Evolutionary conservation across 2,888 invertebrate genomes (phyloP).

Genomic region (Leptinotarsa haldemani): DNA sequence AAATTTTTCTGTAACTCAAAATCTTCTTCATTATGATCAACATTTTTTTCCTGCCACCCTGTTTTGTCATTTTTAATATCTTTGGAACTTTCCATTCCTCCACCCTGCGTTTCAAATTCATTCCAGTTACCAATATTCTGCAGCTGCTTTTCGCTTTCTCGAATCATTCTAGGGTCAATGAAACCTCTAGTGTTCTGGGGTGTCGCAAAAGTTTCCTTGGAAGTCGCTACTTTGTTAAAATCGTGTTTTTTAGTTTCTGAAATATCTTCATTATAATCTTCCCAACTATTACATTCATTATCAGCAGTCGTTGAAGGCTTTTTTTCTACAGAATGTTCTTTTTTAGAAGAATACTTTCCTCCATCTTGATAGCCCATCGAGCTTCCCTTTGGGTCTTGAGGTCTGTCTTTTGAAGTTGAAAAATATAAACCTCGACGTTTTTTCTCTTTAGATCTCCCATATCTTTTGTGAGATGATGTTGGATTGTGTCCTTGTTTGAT

Average conservation of each 20-base stretch:
- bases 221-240: not conserved
- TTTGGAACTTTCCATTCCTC: not conserved
- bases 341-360: not conserved
- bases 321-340: not conserved
- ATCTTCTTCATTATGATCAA: not conserved
- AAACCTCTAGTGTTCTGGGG: not conserved
- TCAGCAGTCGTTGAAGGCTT: not conserved
- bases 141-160: not conserved
- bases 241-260: not conserved
- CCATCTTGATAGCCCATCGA: not conserved
- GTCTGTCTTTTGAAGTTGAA: not conserved
- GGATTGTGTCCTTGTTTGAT: too few relatives aligned
- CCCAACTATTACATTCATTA: not conserved
- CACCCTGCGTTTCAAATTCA: not conserved
- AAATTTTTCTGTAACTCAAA: not conserved
- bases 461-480: too few relatives aligned
- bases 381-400: too few relatives aligned
- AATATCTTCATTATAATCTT: not conserved
- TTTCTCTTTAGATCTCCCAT: too few relatives aligned
- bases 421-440: not conserved
- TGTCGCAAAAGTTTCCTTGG: not conserved
- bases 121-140: not conserved
- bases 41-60: not conserved
- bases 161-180: not conserved
- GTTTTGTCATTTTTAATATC: not conserved